Percentiles rank a stretch among this genome's conserved stretches.
Conservation (phyloP, 2,888 invertebrate species). For the Microctonus aethiopoides region DNA sequence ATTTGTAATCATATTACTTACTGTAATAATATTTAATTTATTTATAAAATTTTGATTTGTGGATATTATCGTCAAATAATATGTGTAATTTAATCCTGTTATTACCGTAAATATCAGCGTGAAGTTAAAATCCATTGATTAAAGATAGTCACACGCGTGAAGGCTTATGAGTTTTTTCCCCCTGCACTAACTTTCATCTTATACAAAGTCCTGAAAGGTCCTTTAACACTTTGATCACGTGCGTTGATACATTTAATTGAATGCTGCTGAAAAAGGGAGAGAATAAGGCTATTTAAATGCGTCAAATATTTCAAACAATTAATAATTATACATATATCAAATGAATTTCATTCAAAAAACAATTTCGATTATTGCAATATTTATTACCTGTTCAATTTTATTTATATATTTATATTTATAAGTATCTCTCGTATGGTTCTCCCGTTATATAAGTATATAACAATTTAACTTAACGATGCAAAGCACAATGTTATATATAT, state of each 20-base stretch:
- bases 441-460: slow-evolving; percentile 53
- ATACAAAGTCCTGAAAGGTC: background rate
- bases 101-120: background rate
- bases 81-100: background rate
- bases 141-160: slow-evolving; percentile 21
- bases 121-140: slow-evolving; percentile 24
- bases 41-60: background rate
- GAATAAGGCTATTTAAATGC: slow-evolving; percentile 18
- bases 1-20: too few species aligned
- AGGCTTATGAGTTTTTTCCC: slow-evolving; percentile 12
- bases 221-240: background rate
- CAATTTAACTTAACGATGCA: slow-evolving; percentile 64
- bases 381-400: slow-evolving; percentile 51
- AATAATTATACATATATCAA: slow-evolving; percentile 30
- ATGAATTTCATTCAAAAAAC: background rate
- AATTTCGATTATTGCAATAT: slow-evolving; percentile 40
- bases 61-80: background rate
- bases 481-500: slow-evolving; percentile 61
- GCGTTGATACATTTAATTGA: background rate
- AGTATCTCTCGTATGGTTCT: slow-evolving; percentile 48
- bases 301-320: slow-evolving; percentile 10
- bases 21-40: background rate
- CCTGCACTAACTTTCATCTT: background rate
- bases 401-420: slow-evolving; percentile 44
- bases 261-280: background rate